Percentiles rank a stretch among this genome's conserved stretches.
Evolutionary conservation across 2,888 invertebrate genomes (phyloP).

Genomic region (Macrosoma leucophasiata): DNA sequence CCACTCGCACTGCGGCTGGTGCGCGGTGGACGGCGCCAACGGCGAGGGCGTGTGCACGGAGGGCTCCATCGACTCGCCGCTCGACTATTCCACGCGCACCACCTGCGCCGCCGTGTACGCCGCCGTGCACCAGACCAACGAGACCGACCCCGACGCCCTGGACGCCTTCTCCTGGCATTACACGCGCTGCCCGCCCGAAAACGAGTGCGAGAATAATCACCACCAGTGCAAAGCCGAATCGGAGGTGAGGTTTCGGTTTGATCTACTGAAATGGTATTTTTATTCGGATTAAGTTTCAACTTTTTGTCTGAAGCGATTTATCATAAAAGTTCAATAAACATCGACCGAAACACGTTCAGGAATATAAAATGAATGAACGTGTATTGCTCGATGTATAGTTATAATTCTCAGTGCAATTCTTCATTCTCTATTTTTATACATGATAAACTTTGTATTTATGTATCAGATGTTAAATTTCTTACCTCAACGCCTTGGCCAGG

Average conservation of each 20-base stretch:
- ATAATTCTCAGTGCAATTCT: too few relatives aligned
- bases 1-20: slow-evolving; percentile 96
- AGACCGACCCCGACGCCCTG: too few relatives aligned
- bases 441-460: too few relatives aligned
- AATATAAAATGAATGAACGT: too few relatives aligned
- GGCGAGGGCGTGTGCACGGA: slow-evolving; percentile 92
- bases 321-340: too few relatives aligned
- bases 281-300: too few relatives aligned
- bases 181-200: slow-evolving; percentile 91
- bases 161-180: slow-evolving; percentile 89
- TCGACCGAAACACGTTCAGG: too few relatives aligned
- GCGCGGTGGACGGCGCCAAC: slow-evolving; percentile 80
- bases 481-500: slow-evolving; percentile 49
- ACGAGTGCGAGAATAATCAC: slow-evolving; percentile 94
- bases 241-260: slow-evolving; percentile 69
- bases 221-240: slow-evolving; percentile 92
- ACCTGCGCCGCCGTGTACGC: slow-evolving; percentile 75
- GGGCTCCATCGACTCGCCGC: slow-evolving; percentile 86
- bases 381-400: too few relatives aligned
- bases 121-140: slow-evolving; percentile 40
- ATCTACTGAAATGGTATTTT: too few relatives aligned
- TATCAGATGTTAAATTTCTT: too few relatives aligned
- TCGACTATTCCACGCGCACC: slow-evolving; percentile 73
- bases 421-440: too few relatives aligned
- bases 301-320: too few relatives aligned